Base-by-base conservation (phyloP, 2,888 invertebrate species). In the Limnephilus rhombicus region DNA sequence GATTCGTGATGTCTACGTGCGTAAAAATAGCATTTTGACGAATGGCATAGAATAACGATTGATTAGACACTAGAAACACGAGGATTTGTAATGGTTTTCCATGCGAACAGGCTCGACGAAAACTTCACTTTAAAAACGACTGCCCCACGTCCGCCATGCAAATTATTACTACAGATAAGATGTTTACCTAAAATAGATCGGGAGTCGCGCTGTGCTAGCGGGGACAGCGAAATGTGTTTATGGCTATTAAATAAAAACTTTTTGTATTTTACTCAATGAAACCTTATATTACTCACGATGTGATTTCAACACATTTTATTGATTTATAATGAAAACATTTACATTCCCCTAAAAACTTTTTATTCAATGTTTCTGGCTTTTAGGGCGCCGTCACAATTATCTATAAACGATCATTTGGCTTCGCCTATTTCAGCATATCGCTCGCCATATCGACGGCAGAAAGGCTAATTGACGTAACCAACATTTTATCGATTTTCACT, bases 91-190 rank as follows among this genome's bases (percentile, higher is more conserved):
- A 53, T 91, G 80, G 31, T 91, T 81, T 89, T 91, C 89, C 91
- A 85, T 90, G 83, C 81, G 89, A 91, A 87, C 85, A 80, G 41
- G 31, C 83, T 83, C 87, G 31, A 91, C 80, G 80, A 95, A 95
- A 95, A 95, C 95, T 96, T 95, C 95, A 95, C 95, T 95, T 96
- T 96, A 85, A 83, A 90, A 68, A 53, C 90, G 37, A 88, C 90
- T 68, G 15, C 95, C 95, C 95, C 95, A 96, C 96, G 96, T 96
- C 96, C 96, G 96, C 96, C 96, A 96, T 96, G 96, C 96, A 95
- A 96, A 96, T 96, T 95, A 96, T 96, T 96, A 96, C 96, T 92
- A 68, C 81, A 90, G 90, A 90, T 81, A 86, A 85, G 92, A 86
- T 90, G 92, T 92, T 89, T 86, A 92, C 92, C 86, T 83, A 82